These are phyloP conservation scores for Cheilosia grossa DNA, from an alignment of 2,888 invertebrate species.

Conservation along the genomic window DNA sequence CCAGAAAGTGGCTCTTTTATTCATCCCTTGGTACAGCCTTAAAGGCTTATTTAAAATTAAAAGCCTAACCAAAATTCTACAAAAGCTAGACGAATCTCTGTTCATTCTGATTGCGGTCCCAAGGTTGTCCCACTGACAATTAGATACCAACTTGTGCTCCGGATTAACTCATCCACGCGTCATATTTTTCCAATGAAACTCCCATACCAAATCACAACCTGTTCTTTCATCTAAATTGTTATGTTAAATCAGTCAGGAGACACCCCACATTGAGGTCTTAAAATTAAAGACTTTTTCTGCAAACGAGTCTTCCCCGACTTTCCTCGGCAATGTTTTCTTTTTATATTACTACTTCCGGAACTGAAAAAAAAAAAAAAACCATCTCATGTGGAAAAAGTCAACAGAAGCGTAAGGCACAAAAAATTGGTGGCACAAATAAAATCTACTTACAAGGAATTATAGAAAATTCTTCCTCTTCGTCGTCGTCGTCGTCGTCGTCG, in stretches of 20 bases:
- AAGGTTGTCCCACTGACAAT: too few species aligned
- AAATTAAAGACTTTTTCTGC: slow-evolving; percentile 25
- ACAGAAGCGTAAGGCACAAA: slow-evolving; percentile 30
- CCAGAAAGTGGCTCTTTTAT: too few species aligned
- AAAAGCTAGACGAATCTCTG: too few species aligned
- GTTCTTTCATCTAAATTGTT: slow-evolving; percentile 38
- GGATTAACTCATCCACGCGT: background rate
- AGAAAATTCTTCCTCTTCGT: slow-evolving; percentile 11
- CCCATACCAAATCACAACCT: slow-evolving; percentile 15
- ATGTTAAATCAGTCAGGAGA: slow-evolving; percentile 39
- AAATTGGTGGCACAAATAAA: slow-evolving; percentile 34
- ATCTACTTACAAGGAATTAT: background rate
- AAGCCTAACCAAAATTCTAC: too few species aligned
- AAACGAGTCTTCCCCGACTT: background rate
- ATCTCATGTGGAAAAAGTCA: slow-evolving; percentile 7
- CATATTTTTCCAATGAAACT: background rate
- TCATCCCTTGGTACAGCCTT: too few species aligned
- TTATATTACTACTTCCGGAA: slow-evolving; percentile 1
- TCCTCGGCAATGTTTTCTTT: background rate
- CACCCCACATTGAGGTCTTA: slow-evolving; percentile 19
- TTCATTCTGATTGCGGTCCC: too few species aligned
- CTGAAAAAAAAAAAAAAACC: too few species aligned
- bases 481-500: slow-evolving; percentile 3
- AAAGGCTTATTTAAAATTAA: too few species aligned
- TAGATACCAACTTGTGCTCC: too few species aligned